Percentiles rank a stretch among this genome's conserved stretches.
Evolutionary conservation across 2,113 vertebrate species (phyloP).

Genomic region (Carassius carassius): DNA sequence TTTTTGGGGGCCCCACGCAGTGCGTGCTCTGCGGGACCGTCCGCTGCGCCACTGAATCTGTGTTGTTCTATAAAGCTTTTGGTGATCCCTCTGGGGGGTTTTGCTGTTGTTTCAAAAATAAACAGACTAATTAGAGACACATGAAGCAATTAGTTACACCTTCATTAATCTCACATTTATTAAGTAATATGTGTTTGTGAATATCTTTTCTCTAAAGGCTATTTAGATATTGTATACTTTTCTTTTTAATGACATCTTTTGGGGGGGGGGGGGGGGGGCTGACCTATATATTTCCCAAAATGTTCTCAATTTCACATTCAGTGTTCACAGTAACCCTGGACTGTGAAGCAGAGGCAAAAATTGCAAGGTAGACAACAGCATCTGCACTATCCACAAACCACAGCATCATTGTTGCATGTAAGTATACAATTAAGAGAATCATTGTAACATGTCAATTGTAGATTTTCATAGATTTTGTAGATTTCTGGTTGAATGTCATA

Average conservation of each 20-base stretch:
- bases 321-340: too few relatives aligned
- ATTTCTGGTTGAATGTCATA: neutral
- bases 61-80: too few relatives aligned
- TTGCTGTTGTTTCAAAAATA: too few relatives aligned
- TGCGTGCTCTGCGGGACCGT: too few relatives aligned
- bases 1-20: too few relatives aligned
- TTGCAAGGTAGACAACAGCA: neutral
- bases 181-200: neutral
- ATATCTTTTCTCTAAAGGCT: conserved; percentile 5
- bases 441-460: neutral
- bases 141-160: too few relatives aligned
- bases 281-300: conserved; percentile 14
- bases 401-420: neutral
- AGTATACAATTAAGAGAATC: neutral
- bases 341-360: neutral
- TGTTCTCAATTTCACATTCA: too few relatives aligned
- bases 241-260: conserved; percentile 11
- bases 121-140: too few relatives aligned
- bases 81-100: too few relatives aligned
- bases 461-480: neutral
- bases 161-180: too few relatives aligned
- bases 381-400: neutral
- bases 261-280: too few relatives aligned
- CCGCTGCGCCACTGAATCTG: too few relatives aligned
- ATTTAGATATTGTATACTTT: neutral